Evolutionary conservation across 2,888 invertebrate species (phyloP).

Genomic region (Epirrhoe tristata): DNA sequence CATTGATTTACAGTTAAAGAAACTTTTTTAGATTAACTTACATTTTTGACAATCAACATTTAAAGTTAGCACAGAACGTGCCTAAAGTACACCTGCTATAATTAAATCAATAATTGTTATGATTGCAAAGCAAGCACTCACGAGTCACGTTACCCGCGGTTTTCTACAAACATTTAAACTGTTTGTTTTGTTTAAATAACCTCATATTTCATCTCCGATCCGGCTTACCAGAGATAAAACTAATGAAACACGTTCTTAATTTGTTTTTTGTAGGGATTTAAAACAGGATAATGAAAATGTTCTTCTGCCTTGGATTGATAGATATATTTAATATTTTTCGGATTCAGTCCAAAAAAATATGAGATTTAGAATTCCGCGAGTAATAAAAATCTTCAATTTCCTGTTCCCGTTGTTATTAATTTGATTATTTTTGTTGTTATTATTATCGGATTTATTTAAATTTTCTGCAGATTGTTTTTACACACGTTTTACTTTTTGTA

Average conservation of each 20-base stretch:
- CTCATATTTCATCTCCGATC: slow-evolving; percentile 43
- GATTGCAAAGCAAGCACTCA: slow-evolving; percentile 56
- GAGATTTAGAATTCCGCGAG: too few relatives aligned
- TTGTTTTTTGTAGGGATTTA: slow-evolving; percentile 13
- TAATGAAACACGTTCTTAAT: slow-evolving; percentile 29
- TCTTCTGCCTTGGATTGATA: not conserved
- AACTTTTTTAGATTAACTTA: slow-evolving; percentile 11
- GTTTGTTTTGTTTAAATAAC: slow-evolving; percentile 54
- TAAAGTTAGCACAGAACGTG: slow-evolving; percentile 49
- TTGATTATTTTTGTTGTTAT: not conserved
- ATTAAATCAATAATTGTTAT: slow-evolving; percentile 57
- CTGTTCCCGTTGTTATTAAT: too few relatives aligned
- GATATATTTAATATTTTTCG: not conserved
- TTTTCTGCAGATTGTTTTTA: not conserved
- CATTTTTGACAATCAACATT: slow-evolving; percentile 16
- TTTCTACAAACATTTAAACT: slow-evolving; percentile 47
- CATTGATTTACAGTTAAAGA: slow-evolving; percentile 1
- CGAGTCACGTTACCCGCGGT: slow-evolving; percentile 58
- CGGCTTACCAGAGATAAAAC: slow-evolving; percentile 23
- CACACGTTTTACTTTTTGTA: not conserved
- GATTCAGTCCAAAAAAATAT: not conserved
- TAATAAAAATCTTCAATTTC: not conserved
- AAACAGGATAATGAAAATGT: slow-evolving; percentile 12
- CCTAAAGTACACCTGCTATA: slow-evolving; percentile 56
- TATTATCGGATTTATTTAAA: not conserved